Base-by-base conservation (phyloP, 2,888 invertebrate genomes). In the Rhagonycha fulva region DNA sequence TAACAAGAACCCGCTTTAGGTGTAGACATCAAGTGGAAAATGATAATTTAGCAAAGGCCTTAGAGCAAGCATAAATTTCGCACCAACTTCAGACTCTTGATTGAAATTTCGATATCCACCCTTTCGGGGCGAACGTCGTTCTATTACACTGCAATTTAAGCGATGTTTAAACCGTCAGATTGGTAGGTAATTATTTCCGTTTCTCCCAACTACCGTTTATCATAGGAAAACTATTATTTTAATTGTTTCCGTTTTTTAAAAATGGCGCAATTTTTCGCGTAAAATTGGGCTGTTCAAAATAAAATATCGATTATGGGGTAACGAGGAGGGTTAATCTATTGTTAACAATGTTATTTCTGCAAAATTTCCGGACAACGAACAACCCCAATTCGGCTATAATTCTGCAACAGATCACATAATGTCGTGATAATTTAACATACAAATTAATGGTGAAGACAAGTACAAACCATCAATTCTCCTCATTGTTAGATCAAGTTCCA, bases 101-200 rank as follows among this genome's bases (percentile, higher is more conserved):
- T 74, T 76, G 76, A 75, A 80, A 80, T 80, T 80, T 80, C 80
- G 80, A 79, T 81, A 81, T 79, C 79, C 78, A 76, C 76, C 75
- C 78, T 71, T 60, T 61, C 47, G 68, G 28, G 26, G 19, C 68
- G 68, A 74, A 62, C 77, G 78, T 62, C 68, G 69, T 68, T 68
- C 74, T 79, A 80, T 80, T 80, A 79, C 74, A 47, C 73, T 69
- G 75, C 75, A 81, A 81, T 81, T 81, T 80, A 74, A 76, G 74
- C 71, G 74, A 63, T 63, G 76, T 76, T 76, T 66, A 63, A 72
- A 62, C 70, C 74, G 74, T 71, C 75, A 78, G 73, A 71, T 47
- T 47, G 70, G 68, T 62, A 70, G 71, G 74, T 75, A 76, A 76
- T 78, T 75, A 78, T 76, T 78, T 78, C 78, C 78, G 78, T 74